Conservation (phyloP, 2,797 vertebrate species). For the Ispidina lecontei region DNA sequence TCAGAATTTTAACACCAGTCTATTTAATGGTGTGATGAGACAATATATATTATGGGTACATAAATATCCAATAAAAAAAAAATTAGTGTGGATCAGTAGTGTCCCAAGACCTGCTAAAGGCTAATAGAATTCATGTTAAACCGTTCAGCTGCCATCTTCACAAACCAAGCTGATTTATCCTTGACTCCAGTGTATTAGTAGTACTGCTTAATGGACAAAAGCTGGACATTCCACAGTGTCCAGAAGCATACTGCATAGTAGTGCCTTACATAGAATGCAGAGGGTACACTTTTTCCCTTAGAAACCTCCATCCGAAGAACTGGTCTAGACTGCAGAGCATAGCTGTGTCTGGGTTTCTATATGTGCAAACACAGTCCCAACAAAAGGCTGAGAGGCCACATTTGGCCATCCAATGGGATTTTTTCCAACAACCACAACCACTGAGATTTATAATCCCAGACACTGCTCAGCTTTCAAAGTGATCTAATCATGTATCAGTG, state of each 20-base stretch:
- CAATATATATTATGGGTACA: not conserved
- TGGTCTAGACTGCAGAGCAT: not conserved
- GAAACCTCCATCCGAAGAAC: not conserved
- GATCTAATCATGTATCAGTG: not conserved
- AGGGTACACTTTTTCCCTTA: not conserved
- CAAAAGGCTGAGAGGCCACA: not conserved
- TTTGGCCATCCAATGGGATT: not conserved
- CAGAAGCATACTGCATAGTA: not conserved
- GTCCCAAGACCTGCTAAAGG: not conserved
- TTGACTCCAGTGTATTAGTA: not conserved
- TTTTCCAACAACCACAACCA: not conserved
- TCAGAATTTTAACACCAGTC: not conserved
- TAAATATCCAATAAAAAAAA: not conserved
- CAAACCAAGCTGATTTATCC: not conserved
- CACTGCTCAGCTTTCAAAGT: not conserved
- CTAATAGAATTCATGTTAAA: not conserved
- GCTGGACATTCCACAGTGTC: not conserved
- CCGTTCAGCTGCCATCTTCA: not conserved
- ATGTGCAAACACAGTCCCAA: not conserved
- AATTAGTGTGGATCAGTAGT: not conserved
- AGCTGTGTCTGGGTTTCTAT: not conserved
- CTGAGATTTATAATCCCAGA: not conserved
- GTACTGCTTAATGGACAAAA: not conserved
- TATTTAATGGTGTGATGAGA: not conserved
- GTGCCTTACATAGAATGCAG: not conserved